phyloP scores from a whole-genome alignment of 1,140 invertebrate species.

The Gyrodactylus salaris region DNA sequence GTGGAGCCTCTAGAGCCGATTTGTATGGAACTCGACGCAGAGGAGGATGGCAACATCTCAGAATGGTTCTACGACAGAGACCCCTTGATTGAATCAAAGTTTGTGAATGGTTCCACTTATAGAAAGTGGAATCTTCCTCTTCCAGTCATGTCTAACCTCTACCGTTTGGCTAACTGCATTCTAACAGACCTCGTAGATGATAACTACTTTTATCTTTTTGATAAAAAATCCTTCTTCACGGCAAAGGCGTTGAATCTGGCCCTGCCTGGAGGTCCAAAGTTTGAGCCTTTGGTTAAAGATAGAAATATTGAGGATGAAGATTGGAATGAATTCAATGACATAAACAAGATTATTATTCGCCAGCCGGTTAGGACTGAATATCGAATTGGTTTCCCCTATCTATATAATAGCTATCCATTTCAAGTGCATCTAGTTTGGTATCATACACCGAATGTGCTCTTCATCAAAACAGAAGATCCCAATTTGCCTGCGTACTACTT shows the following conservation, averaged over 20 bases:
- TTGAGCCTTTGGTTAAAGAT: slow-evolving; percentile 93
- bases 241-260: slow-evolving; percentile 97
- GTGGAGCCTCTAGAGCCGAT: slow-evolving; percentile 94
- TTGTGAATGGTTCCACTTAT: slow-evolving; percentile 86
- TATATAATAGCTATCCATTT: slow-evolving; percentile 91
- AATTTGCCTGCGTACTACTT: slow-evolving; percentile 97
- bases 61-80: slow-evolving; percentile 98
- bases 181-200: slow-evolving; percentile 85
- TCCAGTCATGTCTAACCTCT: slow-evolving; percentile 82
- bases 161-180: slow-evolving; percentile 81
- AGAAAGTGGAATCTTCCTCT: slow-evolving; percentile 66
- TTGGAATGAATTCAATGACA: slow-evolving; percentile 99
- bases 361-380: slow-evolving; percentile 95
- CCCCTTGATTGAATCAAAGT: slow-evolving; percentile 52
- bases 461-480: slow-evolving; percentile 99
- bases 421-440: slow-evolving; percentile 28
- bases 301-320: slow-evolving; percentile 85
- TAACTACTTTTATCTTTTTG: slow-evolving; percentile 96
- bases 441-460: slow-evolving; percentile 88
- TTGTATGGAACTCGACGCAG: slow-evolving; percentile 78
- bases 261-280: slow-evolving; percentile 97
- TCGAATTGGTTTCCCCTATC: slow-evolving; percentile 86
- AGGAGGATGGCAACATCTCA: slow-evolving; percentile 50
- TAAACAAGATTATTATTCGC: slow-evolving; percentile 95
- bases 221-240: slow-evolving; percentile 94